Base-by-base conservation (phyloP, 2,113 vertebrate species). In the Hippocampus abdominalis region DNA sequence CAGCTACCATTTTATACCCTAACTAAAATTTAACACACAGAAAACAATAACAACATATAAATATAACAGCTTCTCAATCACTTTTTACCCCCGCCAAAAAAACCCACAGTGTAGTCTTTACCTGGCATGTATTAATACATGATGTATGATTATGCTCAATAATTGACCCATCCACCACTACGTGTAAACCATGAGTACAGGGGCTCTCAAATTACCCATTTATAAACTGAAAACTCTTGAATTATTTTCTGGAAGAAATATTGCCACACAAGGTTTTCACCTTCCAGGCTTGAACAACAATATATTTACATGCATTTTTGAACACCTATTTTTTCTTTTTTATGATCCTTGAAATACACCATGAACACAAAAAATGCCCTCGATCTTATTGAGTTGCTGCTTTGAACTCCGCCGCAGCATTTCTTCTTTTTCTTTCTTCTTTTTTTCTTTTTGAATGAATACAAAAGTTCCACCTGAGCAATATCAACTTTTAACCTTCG, bases 401-500 rank as follows among this genome's bases (percentile, higher is more conserved):
- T 18, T 62, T 3, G 60, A 29, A 10, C 60, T 60, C 13, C 27
- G n/a, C 29, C 21, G 29, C 3, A 8, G 23, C 27, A n/a, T 53
- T 21, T 16, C 18, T 51, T 51, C 27, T 18, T 8, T 21, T 21
- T 53, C 8, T 54, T 54, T 57, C 7, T 57, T 27, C 8, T 27
- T 3, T 57, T 57, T 42, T 42, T 42, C 11, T 32, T 25, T 2
- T 15, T 60, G 13, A 7, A 32, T 21, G 60, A 62, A 62, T 62
- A 21, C 2, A 21, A 62, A 62, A 60, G 57, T 60, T 32, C 29
- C 29, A 60, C 13, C 16, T 4, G 5, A 60, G 27, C 15, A 32
- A 60, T 60, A 32, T 39, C 3, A 62, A 62, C 60, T 62, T 62
- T 62, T 39, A 18, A 62, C 60, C 60, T 61, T 9, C 59, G 20